phyloP scores from a whole-genome alignment of 2,888 invertebrate species.

The Coenonympha arcania region DNA sequence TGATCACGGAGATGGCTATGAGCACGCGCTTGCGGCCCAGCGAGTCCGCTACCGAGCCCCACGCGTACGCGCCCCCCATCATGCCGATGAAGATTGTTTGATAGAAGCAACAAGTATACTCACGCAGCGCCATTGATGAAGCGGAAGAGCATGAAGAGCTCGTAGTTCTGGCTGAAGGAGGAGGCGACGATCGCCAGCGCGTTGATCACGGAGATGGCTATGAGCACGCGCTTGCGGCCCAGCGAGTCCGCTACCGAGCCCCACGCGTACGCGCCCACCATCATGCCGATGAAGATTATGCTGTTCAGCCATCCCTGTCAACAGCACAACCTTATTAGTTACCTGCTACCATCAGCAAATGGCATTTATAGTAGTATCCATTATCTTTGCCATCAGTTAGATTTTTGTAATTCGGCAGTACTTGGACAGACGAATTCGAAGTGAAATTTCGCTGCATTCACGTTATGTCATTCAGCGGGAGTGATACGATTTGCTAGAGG shows the following conservation, averaged over 20 bases:
- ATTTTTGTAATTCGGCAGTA: too few species aligned
- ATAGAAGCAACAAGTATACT: too few species aligned
- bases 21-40: constrained; percentile 90
- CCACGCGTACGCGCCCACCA: constrained; percentile 95
- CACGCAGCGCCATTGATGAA: constrained; percentile 95
- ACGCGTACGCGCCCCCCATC: constrained; percentile 95
- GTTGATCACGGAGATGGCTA: constrained; percentile 92
- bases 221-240: constrained; percentile 89
- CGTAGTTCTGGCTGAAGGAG: constrained; percentile 90
- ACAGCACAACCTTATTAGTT: neutral
- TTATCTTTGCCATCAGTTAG: neutral
- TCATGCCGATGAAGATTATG: constrained; percentile 91
- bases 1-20: constrained; percentile 91
- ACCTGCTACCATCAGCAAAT: neutral
- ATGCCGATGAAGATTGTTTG: constrained; percentile 91
- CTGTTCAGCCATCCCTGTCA: constrained; percentile 81
- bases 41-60: constrained; percentile 93
- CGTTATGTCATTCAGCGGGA: too few species aligned
- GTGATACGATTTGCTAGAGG: too few species aligned
- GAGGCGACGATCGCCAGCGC: constrained; percentile 92
- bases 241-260: constrained; percentile 91
- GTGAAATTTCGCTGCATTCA: too few species aligned
- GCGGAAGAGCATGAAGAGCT: constrained; percentile 90
- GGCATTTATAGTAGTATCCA: too few species aligned
- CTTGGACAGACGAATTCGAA: too few species aligned